phyloP scores from a whole-genome alignment of 1,140 invertebrate genomes.

The Temnothorax longispinosus region DNA sequence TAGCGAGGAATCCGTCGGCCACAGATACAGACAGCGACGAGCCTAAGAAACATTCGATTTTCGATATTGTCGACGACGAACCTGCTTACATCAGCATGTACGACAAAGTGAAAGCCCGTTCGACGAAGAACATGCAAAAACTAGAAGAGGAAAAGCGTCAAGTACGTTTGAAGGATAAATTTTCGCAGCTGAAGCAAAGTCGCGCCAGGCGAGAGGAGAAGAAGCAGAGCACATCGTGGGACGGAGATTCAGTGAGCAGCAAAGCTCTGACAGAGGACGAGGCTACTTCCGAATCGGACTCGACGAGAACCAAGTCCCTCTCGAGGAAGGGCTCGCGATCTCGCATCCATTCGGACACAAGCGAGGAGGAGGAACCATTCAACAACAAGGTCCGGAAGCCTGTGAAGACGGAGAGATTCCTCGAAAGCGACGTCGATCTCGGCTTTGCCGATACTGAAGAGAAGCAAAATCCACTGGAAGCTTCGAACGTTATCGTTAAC shows the following conservation, averaged over 20 bases:
- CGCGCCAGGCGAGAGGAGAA: constrained; percentile 94
- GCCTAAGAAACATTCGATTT: constrained; percentile 95
- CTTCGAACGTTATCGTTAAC: constrained; percentile 76
- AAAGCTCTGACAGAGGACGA: constrained; percentile 85
- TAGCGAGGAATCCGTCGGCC: constrained; percentile 80
- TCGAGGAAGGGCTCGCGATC: constrained; percentile 85
- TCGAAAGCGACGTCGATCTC: constrained; percentile 87
- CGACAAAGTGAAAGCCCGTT: constrained; percentile 98
- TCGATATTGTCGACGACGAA: constrained; percentile 95
- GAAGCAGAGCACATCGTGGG: constrained; percentile 94
- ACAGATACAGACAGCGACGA: constrained; percentile 90
- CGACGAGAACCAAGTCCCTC: constrained; percentile 83
- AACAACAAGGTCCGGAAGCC: constrained; percentile 81
- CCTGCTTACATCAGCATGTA: constrained; percentile 99
- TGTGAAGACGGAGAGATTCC: constrained; percentile 84
- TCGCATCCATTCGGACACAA: constrained; percentile 88
- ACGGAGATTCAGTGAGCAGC: constrained; percentile 92
- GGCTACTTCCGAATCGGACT: constrained; percentile 83
- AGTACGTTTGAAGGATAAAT: constrained; percentile 92
- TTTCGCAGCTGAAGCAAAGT: constrained; percentile 94
- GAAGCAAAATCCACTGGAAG: constrained; percentile 81
- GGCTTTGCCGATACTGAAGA: constrained; percentile 86
- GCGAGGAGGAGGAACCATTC: constrained; percentile 87
- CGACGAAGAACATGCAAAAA: constrained; percentile 96
- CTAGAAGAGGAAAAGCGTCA: constrained; percentile 95